Conservation (phyloP, 2,888 invertebrate species). For the Hemistola chrysoprasaria region DNA sequence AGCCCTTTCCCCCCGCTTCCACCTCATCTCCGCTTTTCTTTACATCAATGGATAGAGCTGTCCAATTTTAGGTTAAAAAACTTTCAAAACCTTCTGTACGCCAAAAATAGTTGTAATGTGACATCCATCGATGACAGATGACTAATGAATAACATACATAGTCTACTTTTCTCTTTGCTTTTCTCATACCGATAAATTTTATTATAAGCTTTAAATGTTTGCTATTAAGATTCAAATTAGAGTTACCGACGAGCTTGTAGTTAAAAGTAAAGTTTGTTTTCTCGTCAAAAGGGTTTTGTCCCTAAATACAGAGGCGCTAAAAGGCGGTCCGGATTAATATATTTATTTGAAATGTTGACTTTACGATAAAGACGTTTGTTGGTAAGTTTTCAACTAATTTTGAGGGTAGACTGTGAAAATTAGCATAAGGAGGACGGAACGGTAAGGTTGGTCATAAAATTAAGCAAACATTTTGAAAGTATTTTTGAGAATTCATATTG, state of each 20-base stretch:
- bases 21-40: too few relatives aligned
- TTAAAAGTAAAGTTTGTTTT: slow-evolving; percentile 27
- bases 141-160: slow-evolving; percentile 33
- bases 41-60: not conserved
- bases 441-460: too few relatives aligned
- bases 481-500: not conserved
- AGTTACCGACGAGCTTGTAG: not conserved
- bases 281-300: slow-evolving; percentile 44
- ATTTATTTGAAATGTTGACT: slow-evolving; percentile 52
- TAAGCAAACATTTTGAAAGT: too few relatives aligned
- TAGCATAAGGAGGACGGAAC: slow-evolving; percentile 32
- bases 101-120: slow-evolving; percentile 59
- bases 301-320: slow-evolving; percentile 72
- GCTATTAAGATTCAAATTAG: slow-evolving; percentile 9
- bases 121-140: slow-evolving; percentile 75
- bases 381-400: slow-evolving; percentile 34
- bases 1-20: too few relatives aligned
- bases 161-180: not conserved
- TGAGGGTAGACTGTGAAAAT: slow-evolving; percentile 48
- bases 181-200: too few relatives aligned
- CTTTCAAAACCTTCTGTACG: slow-evolving; percentile 21
- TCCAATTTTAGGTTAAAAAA: slow-evolving; percentile 2
- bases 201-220: too few relatives aligned
- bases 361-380: slow-evolving; percentile 52
- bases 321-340: slow-evolving; percentile 60